Conservation (phyloP, 2,113 vertebrate species). For the Hemicordylus capensis region DNA sequence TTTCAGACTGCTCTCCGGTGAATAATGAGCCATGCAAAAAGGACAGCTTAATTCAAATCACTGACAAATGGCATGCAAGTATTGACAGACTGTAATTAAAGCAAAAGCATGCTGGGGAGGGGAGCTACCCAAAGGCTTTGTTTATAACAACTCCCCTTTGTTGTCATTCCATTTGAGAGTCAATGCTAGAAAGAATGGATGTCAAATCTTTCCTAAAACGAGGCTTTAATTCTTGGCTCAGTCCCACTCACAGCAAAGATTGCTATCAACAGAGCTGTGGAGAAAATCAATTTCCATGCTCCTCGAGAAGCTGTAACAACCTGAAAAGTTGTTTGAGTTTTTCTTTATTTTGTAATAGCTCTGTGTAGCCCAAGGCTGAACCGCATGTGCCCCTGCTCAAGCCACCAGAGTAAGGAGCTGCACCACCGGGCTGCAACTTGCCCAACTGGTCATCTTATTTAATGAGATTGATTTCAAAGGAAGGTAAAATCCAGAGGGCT, state of each 20-base stretch:
- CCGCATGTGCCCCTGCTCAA: background rate
- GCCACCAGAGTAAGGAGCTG: no score
- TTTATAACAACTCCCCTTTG: background rate
- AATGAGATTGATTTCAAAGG: background rate
- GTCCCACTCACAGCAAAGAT: background rate
- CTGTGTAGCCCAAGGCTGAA: background rate
- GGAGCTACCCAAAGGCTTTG: background rate
- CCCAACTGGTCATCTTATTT: rapidly evolving
- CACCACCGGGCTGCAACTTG: background rate
- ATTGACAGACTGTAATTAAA: slow-evolving; percentile 26
- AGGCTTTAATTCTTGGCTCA: background rate
- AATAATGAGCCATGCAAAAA: background rate
- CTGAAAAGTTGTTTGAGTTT: background rate
- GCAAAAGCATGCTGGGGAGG: background rate
- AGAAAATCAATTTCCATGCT: background rate
- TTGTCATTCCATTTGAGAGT: background rate
- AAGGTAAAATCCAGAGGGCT: background rate
- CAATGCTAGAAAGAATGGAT: background rate
- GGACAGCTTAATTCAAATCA: slow-evolving; percentile 25
- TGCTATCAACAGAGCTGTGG: background rate
- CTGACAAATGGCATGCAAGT: slow-evolving; percentile 14
- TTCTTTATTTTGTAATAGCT: rapidly evolving
- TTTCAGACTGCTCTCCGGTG: background rate
- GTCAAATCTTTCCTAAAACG: background rate
- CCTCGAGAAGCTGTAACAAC: background rate